phyloP scores from a whole-genome alignment of 92 coral and sea anemone species.

The Epizoanthus illoricatus region DNA sequence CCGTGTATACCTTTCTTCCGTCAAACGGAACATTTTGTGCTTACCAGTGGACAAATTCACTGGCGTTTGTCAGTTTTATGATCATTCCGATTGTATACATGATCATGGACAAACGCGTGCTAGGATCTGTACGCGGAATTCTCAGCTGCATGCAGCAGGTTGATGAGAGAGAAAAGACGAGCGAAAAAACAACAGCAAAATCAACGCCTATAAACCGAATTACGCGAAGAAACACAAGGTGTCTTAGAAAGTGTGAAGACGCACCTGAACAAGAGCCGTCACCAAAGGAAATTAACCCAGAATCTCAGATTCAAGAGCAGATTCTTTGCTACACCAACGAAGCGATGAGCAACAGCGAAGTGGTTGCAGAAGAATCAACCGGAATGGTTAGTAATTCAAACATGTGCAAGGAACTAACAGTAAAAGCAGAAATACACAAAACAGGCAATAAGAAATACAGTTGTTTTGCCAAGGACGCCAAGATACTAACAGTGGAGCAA shows the following conservation, averaged over 20 bases:
- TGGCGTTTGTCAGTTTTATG: slow-evolving; percentile 24
- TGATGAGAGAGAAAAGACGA: neutral
- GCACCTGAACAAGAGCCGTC: neutral
- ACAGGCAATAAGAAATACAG: no score
- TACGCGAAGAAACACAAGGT: neutral
- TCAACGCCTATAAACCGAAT: neutral
- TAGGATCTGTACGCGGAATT: neutral
- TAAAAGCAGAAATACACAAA: no score
- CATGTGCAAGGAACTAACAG: no score
- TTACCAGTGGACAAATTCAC: slow-evolving; percentile 7
- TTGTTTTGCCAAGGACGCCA: no score
- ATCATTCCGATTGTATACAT: slow-evolving; percentile 19
- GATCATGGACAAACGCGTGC: slow-evolving; percentile 11
- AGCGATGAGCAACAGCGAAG: neutral
- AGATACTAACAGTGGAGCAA: no score
- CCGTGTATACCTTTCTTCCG: slow-evolving; percentile 10
- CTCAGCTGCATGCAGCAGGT: neutral
- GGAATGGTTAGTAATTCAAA: no score
- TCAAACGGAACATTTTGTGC: slow-evolving; percentile 13
- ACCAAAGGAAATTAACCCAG: neutral
- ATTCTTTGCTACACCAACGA: neutral
- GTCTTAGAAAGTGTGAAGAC: neutral
- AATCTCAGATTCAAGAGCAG: neutral
- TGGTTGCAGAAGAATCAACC: neutral
- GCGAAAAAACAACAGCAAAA: neutral